Evolutionary conservation across 2,797 vertebrate species (phyloP).

Genomic region (Acipenser oxyrinchus): DNA sequence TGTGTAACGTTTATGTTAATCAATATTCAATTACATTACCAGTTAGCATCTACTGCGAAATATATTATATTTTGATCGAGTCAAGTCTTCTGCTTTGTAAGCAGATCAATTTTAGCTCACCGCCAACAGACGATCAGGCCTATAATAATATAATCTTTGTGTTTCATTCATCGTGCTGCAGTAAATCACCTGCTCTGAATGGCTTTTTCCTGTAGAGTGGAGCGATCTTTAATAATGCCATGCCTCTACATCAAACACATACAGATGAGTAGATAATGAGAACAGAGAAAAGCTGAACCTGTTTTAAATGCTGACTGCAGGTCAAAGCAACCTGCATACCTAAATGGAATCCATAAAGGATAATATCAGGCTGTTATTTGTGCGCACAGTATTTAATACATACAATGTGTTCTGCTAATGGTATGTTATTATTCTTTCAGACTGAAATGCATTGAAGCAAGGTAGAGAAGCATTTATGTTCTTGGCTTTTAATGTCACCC

Average conservation of each 20-base stretch:
- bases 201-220: slow-evolving; percentile 13
- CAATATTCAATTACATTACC: slow-evolving; percentile 30
- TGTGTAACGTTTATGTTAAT: slow-evolving; percentile 23
- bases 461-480: too few species aligned
- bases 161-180: slow-evolving; percentile 44
- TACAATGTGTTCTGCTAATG: too few species aligned
- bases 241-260: slow-evolving; percentile 49
- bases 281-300: slow-evolving; percentile 39
- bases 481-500: too few species aligned
- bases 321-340: slow-evolving; percentile 39
- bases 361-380: slow-evolving; percentile 14
- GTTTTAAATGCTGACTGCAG: slow-evolving; percentile 55
- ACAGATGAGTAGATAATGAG: slow-evolving; percentile 46
- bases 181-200: slow-evolving; percentile 44
- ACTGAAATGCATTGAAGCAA: too few species aligned
- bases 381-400: too few species aligned
- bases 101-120: slow-evolving; percentile 50
- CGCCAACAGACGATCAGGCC: slow-evolving; percentile 54
- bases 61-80: neutral
- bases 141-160: slow-evolving; percentile 54
- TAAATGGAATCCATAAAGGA: slow-evolving; percentile 28
- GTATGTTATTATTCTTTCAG: too few species aligned
- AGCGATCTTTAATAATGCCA: slow-evolving; percentile 48
- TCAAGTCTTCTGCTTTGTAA: slow-evolving; percentile 30
- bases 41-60: slow-evolving; percentile 15